Base-by-base conservation (phyloP, 2,888 invertebrate species). In the Hydriomena furcata region DNA sequence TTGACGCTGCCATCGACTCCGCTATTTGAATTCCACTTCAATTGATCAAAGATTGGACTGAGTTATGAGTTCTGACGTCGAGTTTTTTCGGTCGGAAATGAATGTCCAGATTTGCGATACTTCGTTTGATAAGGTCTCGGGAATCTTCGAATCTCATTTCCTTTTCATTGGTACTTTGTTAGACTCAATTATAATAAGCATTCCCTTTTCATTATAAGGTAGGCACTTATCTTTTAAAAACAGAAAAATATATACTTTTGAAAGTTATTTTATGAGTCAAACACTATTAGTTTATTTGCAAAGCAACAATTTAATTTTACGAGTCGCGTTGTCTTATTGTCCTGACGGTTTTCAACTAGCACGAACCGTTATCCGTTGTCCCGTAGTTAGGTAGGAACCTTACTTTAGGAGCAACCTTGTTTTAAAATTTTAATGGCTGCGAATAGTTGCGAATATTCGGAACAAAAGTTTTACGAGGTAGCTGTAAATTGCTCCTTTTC, bases 321-420 rank as follows among this genome's bases (percentile, higher is more conserved):
- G 60, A 62, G 48, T 46, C 43, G n/a, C n/a, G n/a, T 53, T 52
- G 51, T 51, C 49, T 59, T 46, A 63, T 72, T 73, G 67, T 73
- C 58, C 61, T 48, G 52, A 44, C 35, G 49, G 40, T 51, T 48
- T 53, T 42, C 47, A 53, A 49, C 42, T 49, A 58, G 52, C 47
- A 27, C 55, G 45, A 51, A 59, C 73, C 63, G 66, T 65, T 70
- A 70, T 50, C 11, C 35, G 54, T 49, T 47, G 17, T 62, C 66
- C n/a, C n/a, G n/a, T n/a, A n/a, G n/a, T n/a, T n/a, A n/a, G n/a
- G n/a, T n/a, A n/a, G n/a, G n/a, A n/a, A n/a, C n/a, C n/a, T n/a
- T n/a, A 47, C 64, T 59, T 58, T 53, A 49, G 13, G 17, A 44
- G 37, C 49, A 54, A 52, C 55, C 55, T 60, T 58, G 58, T 53